Evolutionary conservation across 1,140 invertebrate genomes (phyloP), one percentile per base, ranked within the genome.

Genomic region (Halyomorpha halys): DNA sequence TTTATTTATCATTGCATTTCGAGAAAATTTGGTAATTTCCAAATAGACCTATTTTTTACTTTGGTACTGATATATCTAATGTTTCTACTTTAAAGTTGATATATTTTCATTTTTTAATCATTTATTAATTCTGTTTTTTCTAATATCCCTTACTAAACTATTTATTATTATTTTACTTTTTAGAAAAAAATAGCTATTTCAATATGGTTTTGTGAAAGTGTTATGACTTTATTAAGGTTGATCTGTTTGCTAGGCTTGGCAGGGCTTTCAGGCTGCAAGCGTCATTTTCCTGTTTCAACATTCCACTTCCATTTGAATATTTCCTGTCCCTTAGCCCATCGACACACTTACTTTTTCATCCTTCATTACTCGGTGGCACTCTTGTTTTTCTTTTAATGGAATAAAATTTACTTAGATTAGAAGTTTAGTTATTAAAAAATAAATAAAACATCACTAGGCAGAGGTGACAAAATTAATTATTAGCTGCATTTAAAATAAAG

Each of bases 221-320:
- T 56, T 56, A 56, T 56, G 53, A 23, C 15, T 56, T 23, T 56
- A 14, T 30, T 61, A 47, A 61, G 60, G 60, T 61, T 61, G 60
- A 61, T 61, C 60, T 61, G 39, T 44, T 47, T 45, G 44, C 44
- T 45, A 47, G 60, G 60, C 60, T 45, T 61, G 30, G 60, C 60
- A 61, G 60, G 44, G 53, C 53, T 56, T 47, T 47, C 13, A 61
- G 60, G 39, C 44, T 61, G 39, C 60, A 61, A 45, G 44, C 60
- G 44, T 34, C 60, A 61, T 45, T 47, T 21, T 47, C 16, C 16
- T 59, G 13, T 23, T 61, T 61, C 14, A 21, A 44, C 18, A 45
- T 45, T 45, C 21, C 60, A 61, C n/a, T 47, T 45, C 44, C 44
- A 60, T 44, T 18, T 30, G 30, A 27, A 25, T 61, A 27, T 65